Evolutionary conservation across 2,113 vertebrate genomes (phyloP), one percentile per base, ranked within the genome.

Genomic region (Cebidichthys violaceus): DNA sequence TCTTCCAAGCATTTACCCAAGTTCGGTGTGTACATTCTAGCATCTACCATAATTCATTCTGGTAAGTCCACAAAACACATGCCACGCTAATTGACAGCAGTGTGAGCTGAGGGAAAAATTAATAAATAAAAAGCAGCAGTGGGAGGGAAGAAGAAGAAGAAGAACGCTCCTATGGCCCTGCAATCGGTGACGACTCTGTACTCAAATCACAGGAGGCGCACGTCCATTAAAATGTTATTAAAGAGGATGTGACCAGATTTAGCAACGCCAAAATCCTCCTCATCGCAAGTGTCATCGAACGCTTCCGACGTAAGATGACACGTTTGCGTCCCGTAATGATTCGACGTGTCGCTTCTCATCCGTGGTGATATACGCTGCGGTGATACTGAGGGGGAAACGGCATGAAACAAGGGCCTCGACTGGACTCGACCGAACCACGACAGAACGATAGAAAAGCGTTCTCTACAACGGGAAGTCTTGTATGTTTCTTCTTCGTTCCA

Each of bases 31-130:
- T 37, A 37, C 37, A 37, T 37, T 37, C 8, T 37, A 9, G 43
- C 43, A 45, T 45, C 43, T 45, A 14, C 43, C 43, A 13, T 14
- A 45, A 45, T 45, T 14, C 15, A 15, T 45, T 45, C 13, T 14
- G 43, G 1, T 45, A 45, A 45, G 14, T 45, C 27, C 52, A 66
- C 6, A 35, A 47, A 60, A 60, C 24, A 50, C 43, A 70, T 67
- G n/a, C 18, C 2, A 17, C 2, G n/a, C 27, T 41, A 81, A 77
- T 74, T 77, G 35, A 33, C 35, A 68, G 29, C 60, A 43, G 37
- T 18, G 8, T 2, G 60, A 60, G 57, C 61, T n/a, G 39, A 13
- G 43, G 1, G 54, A 47, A 41, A 33, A 54, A n/a, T n/a, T n/a
- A n/a, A n/a, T n/a, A n/a, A n/a, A n/a, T n/a, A n/a, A n/a, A n/a